Evolutionary conservation across 1,140 invertebrate genomes (phyloP).

Genomic region (Metopolophium dirhodum): DNA sequence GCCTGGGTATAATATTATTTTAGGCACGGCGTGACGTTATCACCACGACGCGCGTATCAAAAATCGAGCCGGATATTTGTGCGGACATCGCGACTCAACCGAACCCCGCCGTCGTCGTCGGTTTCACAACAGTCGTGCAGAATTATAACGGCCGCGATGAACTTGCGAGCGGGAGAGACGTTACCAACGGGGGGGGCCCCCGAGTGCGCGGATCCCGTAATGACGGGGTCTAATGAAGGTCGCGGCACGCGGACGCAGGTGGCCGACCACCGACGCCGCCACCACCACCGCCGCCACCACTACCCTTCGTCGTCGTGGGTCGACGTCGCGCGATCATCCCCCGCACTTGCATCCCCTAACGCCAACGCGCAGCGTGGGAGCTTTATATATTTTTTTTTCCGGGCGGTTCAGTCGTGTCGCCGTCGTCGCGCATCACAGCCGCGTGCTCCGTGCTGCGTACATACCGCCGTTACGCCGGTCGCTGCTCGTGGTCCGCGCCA

Average conservation of each 20-base stretch:
- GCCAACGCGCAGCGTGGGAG: not conserved
- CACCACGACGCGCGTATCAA: no score
- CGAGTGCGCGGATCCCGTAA: not conserved
- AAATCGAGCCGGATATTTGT: no score
- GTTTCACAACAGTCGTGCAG: not conserved
- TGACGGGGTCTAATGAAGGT: conserved; percentile 2
- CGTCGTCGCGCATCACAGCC: not conserved
- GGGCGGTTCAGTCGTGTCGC: conserved; percentile 30
- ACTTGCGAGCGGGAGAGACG: not conserved
- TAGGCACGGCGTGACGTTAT: no score
- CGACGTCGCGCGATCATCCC: not conserved
- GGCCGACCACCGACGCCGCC: not conserved
- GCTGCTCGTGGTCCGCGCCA: not conserved
- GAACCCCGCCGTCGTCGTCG: not conserved
- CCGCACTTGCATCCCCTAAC: not conserved
- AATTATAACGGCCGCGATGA: not conserved
- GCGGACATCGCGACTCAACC: not conserved
- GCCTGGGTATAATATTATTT: no score
- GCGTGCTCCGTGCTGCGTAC: not conserved
- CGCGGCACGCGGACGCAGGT: conserved; percentile 4
- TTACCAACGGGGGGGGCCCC: not conserved
- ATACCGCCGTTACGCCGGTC: not conserved
- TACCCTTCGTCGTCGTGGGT: not conserved
- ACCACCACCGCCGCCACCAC: not conserved
- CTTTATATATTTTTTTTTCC: not conserved